Evolutionary conservation across 2,888 invertebrate genomes (phyloP), one percentile per base, ranked within the genome.

Genomic region (Chaitophorus viminalis): DNA sequence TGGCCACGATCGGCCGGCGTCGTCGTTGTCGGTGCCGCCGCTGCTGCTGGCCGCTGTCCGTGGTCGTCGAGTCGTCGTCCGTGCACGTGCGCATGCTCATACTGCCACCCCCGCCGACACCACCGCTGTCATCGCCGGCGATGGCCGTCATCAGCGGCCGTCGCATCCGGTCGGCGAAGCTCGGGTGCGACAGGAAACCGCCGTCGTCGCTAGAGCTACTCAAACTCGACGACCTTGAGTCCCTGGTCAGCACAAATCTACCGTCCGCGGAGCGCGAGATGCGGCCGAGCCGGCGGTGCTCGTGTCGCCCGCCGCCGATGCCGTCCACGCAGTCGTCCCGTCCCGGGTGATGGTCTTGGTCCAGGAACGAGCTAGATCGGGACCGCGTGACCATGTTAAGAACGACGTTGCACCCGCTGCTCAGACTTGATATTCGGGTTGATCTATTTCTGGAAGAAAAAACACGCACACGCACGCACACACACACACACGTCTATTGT

Each of bases 341-440:
- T 6, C n/a, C n/a, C n/a, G n/a, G n/a, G n/a, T 90, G 90, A 33
- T 89, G 89, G 72, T 89, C 89, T 78, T 89, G 89, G 46, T 79
- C 25, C 68, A 84, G 14, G 84, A 83, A 70, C 84, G 88, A 87
- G 29, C 89, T 84, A 25, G 89, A 75, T 52, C 89, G 88, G 31
- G 89, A 88, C 25, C 89, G 89, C 46, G 88, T 74, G 77, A 89
- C 89, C 88, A 89, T 88, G 82, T 89, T 89, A 21, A 89, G 89
- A 33, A 90, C 88, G 79, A 89, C 89, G 90, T 92, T 92, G 88
- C 92, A 91, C 90, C 92, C 91, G 89, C 89, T 89, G 88, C 94
- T 95, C 94, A 96, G 93, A 96, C 96, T 60, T 60, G 60, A 70
- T 96, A 96, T 95, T 96, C 96, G 94, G 96, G 96, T 94, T 95